Evolutionary conservation across 2,888 invertebrate genomes (phyloP), one percentile per base, ranked within the genome.

Genomic region (Amphipyra berbera): DNA sequence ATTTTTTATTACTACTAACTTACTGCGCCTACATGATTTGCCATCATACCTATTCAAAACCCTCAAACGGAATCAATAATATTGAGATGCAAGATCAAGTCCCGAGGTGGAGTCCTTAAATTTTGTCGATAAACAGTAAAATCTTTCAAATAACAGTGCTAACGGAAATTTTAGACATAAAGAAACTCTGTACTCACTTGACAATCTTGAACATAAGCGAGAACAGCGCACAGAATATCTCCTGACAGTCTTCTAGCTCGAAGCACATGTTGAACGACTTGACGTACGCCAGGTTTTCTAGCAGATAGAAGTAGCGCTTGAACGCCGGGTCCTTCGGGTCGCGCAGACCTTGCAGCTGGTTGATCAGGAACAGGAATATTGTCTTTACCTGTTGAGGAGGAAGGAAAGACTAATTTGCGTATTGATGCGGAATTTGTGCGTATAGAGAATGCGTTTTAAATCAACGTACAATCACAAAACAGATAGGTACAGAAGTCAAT

Each of bases 251-350:
- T 89, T 99, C 99, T 62, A 99, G 94, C 90, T 99, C 99, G 88
- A 99, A 98, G 90, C 99, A 99, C 97, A 99, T 99, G 92, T 99
- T 99, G 92, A 99, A 99, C 0, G 99, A 98, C 92, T 99, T 99
- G 40, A 99, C 99, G 90, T 98, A 99, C 0, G 99, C 99, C 81
- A 99, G 95, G 93, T 99, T 99, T 95, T 99, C 99, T 61, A 99
- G 95, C 52, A 99, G 95, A 91, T 99, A 99, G 94, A 99, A 99
- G 92, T 99, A 99, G 77, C 99, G 96, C 90, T 99, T 99, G 93
- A 99, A 99, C 2, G 99, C 98, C 4, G 99, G 98, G 93, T 99
- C 98, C 90, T 99, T 99, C 0, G 99, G 99, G 94, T 99, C 99
- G 86, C 98, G 98, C 27, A 99, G 95, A 13, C 99, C 99, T 78